A percentile compares a stretch with the other conserved stretches of the same genome.
Conservation (phyloP, 2,888 invertebrate species). For the Drosophila kuntzei region DNA sequence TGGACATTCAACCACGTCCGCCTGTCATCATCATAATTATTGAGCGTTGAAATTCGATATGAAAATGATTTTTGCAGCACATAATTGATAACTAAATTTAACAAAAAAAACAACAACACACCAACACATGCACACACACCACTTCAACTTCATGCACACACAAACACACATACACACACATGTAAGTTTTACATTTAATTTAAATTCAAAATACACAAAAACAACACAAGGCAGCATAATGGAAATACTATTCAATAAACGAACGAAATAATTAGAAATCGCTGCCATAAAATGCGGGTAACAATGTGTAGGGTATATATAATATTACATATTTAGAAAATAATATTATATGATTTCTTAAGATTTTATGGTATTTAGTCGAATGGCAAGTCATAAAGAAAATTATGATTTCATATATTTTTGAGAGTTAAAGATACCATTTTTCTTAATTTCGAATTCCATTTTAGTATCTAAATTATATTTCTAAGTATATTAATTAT, state of each 20-base stretch:
- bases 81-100: constrained; percentile 71
- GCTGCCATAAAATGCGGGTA: neutral
- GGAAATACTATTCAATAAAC: constrained; percentile 62
- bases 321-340: too few relatives aligned
- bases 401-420: too few relatives aligned
- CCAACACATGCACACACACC: constrained; percentile 41
- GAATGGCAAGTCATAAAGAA: too few relatives aligned
- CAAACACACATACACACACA: constrained; percentile 30
- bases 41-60: constrained; percentile 49
- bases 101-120: constrained; percentile 42
- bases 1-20: constrained; percentile 15
- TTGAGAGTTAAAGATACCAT: too few relatives aligned
- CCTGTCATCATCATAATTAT: constrained; percentile 47
- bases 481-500: too few relatives aligned
- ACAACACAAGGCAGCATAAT: constrained; percentile 51
- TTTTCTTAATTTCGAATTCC: too few relatives aligned
- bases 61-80: constrained; percentile 61
- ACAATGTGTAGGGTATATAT: neutral
- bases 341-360: too few relatives aligned
- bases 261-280: constrained; percentile 30
- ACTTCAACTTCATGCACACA: constrained; percentile 34
- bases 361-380: too few relatives aligned
- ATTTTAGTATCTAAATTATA: too few relatives aligned
- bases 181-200: constrained; percentile 73
- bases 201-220: constrained; percentile 60